Percentiles rank a stretch among this genome's conserved stretches.
phyloP scores from a whole-genome alignment of 2,888 invertebrate species.

The Aproaerema taeniolella region DNA sequence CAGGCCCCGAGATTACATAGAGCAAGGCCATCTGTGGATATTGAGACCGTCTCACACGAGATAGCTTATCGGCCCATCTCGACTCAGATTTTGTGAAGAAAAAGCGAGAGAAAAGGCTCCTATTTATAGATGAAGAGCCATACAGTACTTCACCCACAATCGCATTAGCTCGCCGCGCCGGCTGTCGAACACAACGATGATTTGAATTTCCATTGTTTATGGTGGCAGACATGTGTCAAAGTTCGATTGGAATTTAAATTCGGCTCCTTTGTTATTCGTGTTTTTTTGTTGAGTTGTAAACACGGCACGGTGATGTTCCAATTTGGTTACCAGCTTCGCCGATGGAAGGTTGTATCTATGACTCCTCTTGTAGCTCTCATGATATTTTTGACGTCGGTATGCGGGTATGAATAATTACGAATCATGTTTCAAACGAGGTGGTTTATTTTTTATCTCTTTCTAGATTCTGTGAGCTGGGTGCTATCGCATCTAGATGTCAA shows the following conservation, averaged over 20 bases:
- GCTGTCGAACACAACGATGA: slow-evolving; percentile 68
- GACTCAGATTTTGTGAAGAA: slow-evolving; percentile 72
- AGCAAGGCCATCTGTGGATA: slow-evolving; percentile 76
- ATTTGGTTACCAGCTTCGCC: slow-evolving; percentile 65
- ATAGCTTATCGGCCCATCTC: slow-evolving; percentile 71
- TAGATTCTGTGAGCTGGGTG: not conserved
- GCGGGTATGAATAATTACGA: slow-evolving; percentile 68
- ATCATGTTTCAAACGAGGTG: slow-evolving; percentile 52
- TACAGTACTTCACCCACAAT: slow-evolving; percentile 62
- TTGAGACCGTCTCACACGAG: slow-evolving; percentile 74
- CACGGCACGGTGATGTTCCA: slow-evolving; percentile 73
- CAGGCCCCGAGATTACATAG: slow-evolving; percentile 58
- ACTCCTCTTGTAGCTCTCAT: slow-evolving; percentile 53
- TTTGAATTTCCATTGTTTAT: slow-evolving; percentile 77
- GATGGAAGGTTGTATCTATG: slow-evolving; percentile 67
- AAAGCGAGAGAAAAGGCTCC: slow-evolving; percentile 73
- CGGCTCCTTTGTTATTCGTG: slow-evolving; percentile 72
- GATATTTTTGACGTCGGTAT: slow-evolving; percentile 71
- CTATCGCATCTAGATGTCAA: slow-evolving; percentile 9
- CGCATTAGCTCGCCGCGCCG: slow-evolving; percentile 58
- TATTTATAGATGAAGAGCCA: slow-evolving; percentile 70
- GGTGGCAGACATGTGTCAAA: slow-evolving; percentile 78
- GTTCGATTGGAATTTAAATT: slow-evolving; percentile 77
- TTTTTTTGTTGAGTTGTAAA: slow-evolving; percentile 75
- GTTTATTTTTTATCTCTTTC: slow-evolving; percentile 13